Evolutionary conservation across 2,113 vertebrate genomes (phyloP), one percentile per base, ranked within the genome.

Genomic region (Cynoglossus semilaevis): DNA sequence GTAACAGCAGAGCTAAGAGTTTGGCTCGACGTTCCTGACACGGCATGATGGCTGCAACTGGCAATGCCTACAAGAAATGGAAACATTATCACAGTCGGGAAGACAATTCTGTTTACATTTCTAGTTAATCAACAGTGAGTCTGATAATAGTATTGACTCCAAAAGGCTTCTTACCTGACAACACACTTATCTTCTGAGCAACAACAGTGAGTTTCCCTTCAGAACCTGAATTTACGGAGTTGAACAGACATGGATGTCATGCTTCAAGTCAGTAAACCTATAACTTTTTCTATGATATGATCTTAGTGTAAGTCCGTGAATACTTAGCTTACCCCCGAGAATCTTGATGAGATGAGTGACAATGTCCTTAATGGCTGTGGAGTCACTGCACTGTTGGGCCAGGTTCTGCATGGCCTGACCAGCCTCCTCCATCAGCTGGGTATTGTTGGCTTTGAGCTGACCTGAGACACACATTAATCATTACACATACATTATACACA

Each of bases 151-250:
- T 6, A 29, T 6, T 29, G 22, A 29, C 22, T 46, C 8, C 15
- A 1, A 14, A 36, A 19, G 34, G 8, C 8, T 1, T 22, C 70
- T 59, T 90, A 98, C 97, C 97, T 90, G 97, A 98, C 75, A 98
- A 90, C 44, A 99, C 92, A 7, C 92, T 97, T 67, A 95, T 96
- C 88, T 99, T 99, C 85, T 99, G 97, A 64, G 93, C 93, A 44
- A 96, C 91, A 55, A 94, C 77, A 0, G 95, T 95, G 47, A 99
- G 93, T 69, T 98, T 99, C 44, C 96, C 97, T 66, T 99, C 97
- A 0, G 96, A 96, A 36, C 97, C 97, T 98, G 87, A 29, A 29
- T 6, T 4, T 4, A 29, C 3, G 6, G 22, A 29, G 3, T 4
- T 29, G 6, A 29, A 29, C 15, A 63, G 64, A 1, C 15, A 71